Evolutionary conservation across 2,113 vertebrate species (phyloP), one percentile per base, ranked within the genome.

Genomic region (Rhinichthys klamathensis): DNA sequence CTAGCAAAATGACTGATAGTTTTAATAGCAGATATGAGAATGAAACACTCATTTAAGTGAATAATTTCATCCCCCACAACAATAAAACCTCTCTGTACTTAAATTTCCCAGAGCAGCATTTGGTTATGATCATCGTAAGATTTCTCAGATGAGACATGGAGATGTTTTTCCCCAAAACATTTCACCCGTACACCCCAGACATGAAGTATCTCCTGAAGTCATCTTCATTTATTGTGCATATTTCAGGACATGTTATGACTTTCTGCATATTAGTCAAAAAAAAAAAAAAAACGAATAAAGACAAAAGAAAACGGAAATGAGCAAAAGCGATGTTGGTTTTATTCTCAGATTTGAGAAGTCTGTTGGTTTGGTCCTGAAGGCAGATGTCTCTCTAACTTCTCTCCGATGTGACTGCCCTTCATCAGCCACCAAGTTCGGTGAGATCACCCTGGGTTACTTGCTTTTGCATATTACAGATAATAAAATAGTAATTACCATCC

Each of bases 351-450:
- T 98, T 93, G 94, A 96, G 90, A 94, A 95, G 49, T 93, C 92
- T 77, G 87, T 97, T 77, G 97, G 98, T 49, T 95, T 99, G 58
- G 96, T 97, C 23, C 96, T 97, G 96, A 91, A 83, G 60, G 89
- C 93, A 83, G 89, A 38, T 49, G 93, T 87, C 75, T 92, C 92
- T 76, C 91, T 93, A 80, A 95, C 76, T 91, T 93, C 93, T 89
- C 86, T 99, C 80, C 96, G 93, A 93, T 97, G 97, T 41, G 94
- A 98, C 92, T 95, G 94, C 74, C 92, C 94, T 86, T 94, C 91
- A 83, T 96, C 97, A 88, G 93, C 93, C 86, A 87, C 85, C 80
- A 98, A 92, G 91, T 98, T 98, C 93, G 97, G 98, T 99, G 91
- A 97, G 95, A 91, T 83, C 25, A 80, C 60, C 0, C 63, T 85